Evolutionary conservation across 2,888 invertebrate species (phyloP).

Genomic region (Exephanes ischioxanthus): DNA sequence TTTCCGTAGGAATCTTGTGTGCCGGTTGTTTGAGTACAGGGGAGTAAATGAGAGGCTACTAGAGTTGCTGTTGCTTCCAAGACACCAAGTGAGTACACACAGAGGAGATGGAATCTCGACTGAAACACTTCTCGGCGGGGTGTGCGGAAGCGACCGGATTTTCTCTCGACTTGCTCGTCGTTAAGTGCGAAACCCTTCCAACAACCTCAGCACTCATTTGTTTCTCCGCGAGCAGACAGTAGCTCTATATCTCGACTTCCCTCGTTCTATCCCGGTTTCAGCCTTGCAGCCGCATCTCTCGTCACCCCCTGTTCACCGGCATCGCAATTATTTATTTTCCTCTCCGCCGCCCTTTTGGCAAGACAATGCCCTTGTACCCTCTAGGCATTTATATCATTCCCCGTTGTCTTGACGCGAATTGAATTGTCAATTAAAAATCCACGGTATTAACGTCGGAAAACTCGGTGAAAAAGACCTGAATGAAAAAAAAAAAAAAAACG

Average conservation of each 20-base stretch:
- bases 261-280: not conserved
- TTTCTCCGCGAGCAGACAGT: not conserved
- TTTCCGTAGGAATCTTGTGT: not conserved
- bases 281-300: not conserved
- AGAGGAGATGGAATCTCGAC: not conserved
- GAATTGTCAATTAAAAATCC: slow-evolving; percentile 32
- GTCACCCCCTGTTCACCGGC: not conserved
- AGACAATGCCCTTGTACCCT: slow-evolving; percentile 12
- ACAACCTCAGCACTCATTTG: slow-evolving; percentile 23
- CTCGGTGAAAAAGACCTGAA: not conserved
- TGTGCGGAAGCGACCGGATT: slow-evolving; percentile 3
- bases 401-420: slow-evolving; percentile 1
- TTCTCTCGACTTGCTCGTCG: slow-evolving; percentile 24
- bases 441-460: slow-evolving; percentile 12
- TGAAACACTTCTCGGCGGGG: slow-evolving; percentile 22
- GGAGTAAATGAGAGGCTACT: slow-evolving; percentile 20
- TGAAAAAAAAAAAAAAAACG: not conserved
- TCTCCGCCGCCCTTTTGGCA: slow-evolving; percentile 19
- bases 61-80: slow-evolving; percentile 13
- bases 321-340: slow-evolving; percentile 36
- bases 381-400: slow-evolving; percentile 1
- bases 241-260: not conserved
- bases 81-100: slow-evolving; percentile 14
- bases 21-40: slow-evolving; percentile 13
- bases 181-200: slow-evolving; percentile 30